Percentiles rank a stretch among this genome's conserved stretches.
Evolutionary conservation across 2,888 invertebrate genomes (phyloP).

Genomic region (Nomada ferruginata): DNA sequence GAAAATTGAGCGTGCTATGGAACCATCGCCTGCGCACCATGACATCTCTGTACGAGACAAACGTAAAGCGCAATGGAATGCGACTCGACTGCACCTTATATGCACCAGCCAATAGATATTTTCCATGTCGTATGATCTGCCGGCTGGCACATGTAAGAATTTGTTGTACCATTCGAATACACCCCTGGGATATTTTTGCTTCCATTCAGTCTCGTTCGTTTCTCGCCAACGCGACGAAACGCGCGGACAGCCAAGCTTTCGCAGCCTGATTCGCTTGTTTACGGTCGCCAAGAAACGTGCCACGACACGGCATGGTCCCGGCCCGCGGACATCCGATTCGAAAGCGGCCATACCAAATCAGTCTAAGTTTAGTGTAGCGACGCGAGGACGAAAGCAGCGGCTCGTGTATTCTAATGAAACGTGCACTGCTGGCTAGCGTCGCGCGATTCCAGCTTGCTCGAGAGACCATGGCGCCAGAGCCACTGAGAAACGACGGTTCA

Average conservation of each 20-base stretch:
- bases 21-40: too few relatives aligned
- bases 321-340: conserved; percentile 59
- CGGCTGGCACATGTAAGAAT: not conserved
- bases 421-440: conserved; percentile 36
- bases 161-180: not conserved
- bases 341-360: conserved; percentile 73
- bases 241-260: not conserved
- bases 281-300: conserved; percentile 54
- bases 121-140: too few relatives aligned
- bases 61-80: too few relatives aligned
- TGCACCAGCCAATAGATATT: too few relatives aligned
- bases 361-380: conserved; percentile 76
- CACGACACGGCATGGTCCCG: conserved; percentile 48
- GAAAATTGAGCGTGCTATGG: too few relatives aligned
- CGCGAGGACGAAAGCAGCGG: conserved; percentile 51
- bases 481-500: conserved; percentile 5
- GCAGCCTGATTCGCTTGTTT: conserved; percentile 42
- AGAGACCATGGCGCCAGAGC: not conserved
- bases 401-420: conserved; percentile 32
- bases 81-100: too few relatives aligned
- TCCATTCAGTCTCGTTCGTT: not conserved
- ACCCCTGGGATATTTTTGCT: not conserved
- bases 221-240: not conserved
- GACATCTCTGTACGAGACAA: too few relatives aligned
- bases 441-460: not conserved